These are phyloP conservation scores for Zaprionus inermis DNA, from an alignment of 1,140 invertebrate genomes.

Conservation along the genomic window DNA sequence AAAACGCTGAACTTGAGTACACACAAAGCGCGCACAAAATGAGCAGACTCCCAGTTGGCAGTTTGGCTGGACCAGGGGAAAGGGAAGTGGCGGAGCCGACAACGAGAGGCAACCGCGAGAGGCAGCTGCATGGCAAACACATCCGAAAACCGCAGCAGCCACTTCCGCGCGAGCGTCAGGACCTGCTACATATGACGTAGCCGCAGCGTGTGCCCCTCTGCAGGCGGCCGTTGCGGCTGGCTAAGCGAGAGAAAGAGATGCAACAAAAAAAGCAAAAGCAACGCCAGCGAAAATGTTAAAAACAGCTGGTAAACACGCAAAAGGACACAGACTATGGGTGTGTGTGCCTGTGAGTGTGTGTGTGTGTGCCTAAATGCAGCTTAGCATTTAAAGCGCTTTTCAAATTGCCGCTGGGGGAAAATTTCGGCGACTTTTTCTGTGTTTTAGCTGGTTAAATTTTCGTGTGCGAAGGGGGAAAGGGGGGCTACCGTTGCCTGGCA, in stretches of 20 bases:
- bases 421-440: constrained; percentile 50
- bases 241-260: constrained; percentile 22
- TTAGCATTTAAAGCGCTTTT: constrained; percentile 77
- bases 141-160: constrained; percentile 70
- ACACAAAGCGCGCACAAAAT: constrained; percentile 26
- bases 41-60: constrained; percentile 35
- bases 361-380: constrained; percentile 68
- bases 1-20: constrained; percentile 45
- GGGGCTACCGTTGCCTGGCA: constrained; percentile 34
- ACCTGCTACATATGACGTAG: constrained; percentile 37
- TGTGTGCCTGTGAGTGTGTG: constrained; percentile 28
- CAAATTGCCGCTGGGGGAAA: constrained; percentile 63
- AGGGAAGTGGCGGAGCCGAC: not conserved
- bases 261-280: constrained; percentile 39
- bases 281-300: constrained; percentile 70
- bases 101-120: not conserved
- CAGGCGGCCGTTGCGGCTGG: constrained; percentile 24
- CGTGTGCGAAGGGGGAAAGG: not conserved
- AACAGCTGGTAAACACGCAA: constrained; percentile 71
- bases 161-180: constrained; percentile 69
- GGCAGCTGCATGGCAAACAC: constrained; percentile 63
- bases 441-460: constrained; percentile 32
- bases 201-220: constrained; percentile 9
- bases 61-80: not conserved
- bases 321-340: constrained; percentile 40